phyloP scores from a whole-genome alignment of 2,797 vertebrate genomes.

The Gobio occitaniae region DNA sequence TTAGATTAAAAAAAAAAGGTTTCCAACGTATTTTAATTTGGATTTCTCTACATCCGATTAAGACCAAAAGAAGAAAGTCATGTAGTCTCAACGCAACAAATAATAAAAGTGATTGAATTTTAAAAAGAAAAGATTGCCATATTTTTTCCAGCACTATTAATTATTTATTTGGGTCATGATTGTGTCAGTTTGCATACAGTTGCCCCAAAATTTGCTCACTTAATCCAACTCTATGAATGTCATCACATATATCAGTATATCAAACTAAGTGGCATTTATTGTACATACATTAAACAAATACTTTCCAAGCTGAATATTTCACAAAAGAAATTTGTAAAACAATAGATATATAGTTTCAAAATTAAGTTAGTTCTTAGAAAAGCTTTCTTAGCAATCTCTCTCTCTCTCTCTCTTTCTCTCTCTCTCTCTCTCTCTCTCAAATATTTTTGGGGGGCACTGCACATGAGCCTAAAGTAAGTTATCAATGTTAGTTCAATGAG shows the following conservation, averaged over 20 bases:
- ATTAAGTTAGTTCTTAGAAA: no score
- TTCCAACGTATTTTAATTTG: neutral
- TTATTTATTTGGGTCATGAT: neutral
- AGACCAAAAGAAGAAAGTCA: neutral
- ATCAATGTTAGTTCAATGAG: slow-evolving; percentile 44
- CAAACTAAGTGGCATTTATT: neutral
- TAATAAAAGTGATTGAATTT: neutral
- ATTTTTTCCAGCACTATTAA: neutral
- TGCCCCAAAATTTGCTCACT: neutral
- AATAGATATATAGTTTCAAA: neutral
- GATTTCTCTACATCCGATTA: neutral
- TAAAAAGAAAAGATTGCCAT: neutral
- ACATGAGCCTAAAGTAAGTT: slow-evolving; percentile 34
- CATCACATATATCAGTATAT: neutral
- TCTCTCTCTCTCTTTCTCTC: neutral
- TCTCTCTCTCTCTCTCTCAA: neutral
- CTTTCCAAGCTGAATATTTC: neutral
- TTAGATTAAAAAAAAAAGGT: neutral
- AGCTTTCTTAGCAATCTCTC: no score
- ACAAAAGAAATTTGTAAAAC: neutral
- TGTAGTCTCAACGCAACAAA: neutral
- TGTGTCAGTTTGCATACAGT: neutral
- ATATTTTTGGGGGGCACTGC: neutral
- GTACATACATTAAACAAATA: neutral
- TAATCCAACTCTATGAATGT: neutral